Percentiles rank a stretch among this genome's conserved stretches.
Conservation (phyloP, 92 coral and sea anemone species). For the Phenganax stokvisi region DNA sequence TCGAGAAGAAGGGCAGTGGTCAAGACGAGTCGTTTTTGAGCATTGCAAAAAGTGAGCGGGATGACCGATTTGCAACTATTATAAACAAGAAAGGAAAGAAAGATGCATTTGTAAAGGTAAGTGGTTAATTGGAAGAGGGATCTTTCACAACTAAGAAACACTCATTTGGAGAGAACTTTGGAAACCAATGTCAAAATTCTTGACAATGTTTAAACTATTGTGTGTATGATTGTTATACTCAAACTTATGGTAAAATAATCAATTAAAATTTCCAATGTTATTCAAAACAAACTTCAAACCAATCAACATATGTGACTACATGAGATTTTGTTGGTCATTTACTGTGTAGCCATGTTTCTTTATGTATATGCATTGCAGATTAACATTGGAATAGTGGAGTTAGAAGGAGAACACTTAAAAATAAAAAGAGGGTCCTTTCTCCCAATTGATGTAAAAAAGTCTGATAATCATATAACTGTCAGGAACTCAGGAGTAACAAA, state of each 20-base stretch:
- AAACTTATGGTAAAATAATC: too few relatives aligned
- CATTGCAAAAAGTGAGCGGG: neutral
- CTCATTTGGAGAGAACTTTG: too few relatives aligned
- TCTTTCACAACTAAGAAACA: too few relatives aligned
- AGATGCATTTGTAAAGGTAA: constrained; percentile 1
- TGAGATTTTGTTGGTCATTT: too few relatives aligned
- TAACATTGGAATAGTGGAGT: constrained; percentile 20
- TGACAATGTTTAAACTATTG: too few relatives aligned
- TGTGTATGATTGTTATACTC: too few relatives aligned
- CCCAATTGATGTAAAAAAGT: constrained; percentile 24
- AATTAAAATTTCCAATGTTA: too few relatives aligned
- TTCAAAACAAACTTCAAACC: too few relatives aligned
- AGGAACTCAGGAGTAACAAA: constrained; percentile 7
- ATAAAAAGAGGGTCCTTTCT: constrained; percentile 16
- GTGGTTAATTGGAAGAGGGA: neutral
- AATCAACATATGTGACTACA: too few relatives aligned
- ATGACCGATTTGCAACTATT: neutral
- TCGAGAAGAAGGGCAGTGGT: neutral
- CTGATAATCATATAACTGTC: constrained; percentile 5
- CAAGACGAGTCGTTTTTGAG: neutral
- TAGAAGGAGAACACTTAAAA: neutral
- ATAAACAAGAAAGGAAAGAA: neutral
- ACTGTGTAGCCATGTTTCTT: neutral
- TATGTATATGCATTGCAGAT: constrained; percentile 2
- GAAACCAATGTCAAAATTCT: too few relatives aligned